phyloP scores from a whole-genome alignment of 2,113 vertebrate genomes.

The Sphaerodactylus townsendi region DNA sequence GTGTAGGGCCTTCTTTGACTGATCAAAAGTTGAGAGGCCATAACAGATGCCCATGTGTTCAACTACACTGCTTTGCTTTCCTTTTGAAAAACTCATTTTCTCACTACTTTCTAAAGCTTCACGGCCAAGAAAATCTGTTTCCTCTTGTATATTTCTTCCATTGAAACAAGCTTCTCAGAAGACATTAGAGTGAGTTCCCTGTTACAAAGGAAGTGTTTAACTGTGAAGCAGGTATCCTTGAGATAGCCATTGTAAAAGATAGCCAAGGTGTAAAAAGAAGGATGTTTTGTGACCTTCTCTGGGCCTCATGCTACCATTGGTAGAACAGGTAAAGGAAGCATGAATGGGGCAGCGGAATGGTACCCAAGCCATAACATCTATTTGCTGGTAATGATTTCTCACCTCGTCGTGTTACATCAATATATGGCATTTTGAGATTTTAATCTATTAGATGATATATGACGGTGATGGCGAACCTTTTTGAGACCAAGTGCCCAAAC shows the following conservation, averaged over 20 bases:
- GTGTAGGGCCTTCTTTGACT: not conserved
- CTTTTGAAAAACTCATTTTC: conserved; percentile 14
- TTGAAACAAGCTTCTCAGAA: not conserved
- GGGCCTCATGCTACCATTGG: too few relatives aligned
- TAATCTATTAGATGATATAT: too few relatives aligned
- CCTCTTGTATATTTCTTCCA: conserved; percentile 4
- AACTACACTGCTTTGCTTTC: not conserved
- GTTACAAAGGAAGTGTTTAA: conserved; percentile 26
- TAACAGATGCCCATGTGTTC: not conserved
- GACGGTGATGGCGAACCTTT: too few relatives aligned
- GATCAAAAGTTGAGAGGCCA: not conserved
- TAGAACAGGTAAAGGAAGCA: too few relatives aligned
- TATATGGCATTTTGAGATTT: too few relatives aligned
- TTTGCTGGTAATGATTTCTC: too few relatives aligned
- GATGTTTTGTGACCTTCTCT: too few relatives aligned
- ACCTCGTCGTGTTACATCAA: too few relatives aligned
- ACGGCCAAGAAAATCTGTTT: not conserved
- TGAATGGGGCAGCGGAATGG: too few relatives aligned
- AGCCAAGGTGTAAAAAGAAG: not conserved
- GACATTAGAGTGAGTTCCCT: conserved; percentile 11
- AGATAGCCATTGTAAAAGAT: too few relatives aligned
- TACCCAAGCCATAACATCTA: too few relatives aligned
- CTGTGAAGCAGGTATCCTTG: not conserved
- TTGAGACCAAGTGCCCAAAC: too few relatives aligned
- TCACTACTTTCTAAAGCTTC: not conserved